Evolutionary conservation across 2,113 vertebrate species (phyloP), one percentile per base, ranked within the genome.

Genomic region (Apistogramma diplotaenia): DNA sequence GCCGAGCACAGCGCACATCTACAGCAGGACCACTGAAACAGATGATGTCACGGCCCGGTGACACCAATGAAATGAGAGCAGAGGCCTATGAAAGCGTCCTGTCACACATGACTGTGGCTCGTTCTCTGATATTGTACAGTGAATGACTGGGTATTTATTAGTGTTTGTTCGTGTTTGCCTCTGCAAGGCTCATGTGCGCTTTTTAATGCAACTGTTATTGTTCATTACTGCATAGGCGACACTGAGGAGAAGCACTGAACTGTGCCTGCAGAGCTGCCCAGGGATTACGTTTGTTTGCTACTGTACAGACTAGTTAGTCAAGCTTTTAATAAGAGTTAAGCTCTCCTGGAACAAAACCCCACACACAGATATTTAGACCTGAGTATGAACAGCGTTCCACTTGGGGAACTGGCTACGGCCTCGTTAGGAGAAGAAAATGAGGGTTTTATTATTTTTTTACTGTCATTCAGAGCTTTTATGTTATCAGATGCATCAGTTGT

Each of bases 401-500:
- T 25, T 5, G 7, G 65, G 56, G 19, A 76, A 29, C 5, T 31
- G 16, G 21, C 13, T 9, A 7, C 25, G 3, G 5, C 16, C 27
- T 8, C 11, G 56, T 6, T 6, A 9, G 1, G 19, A 46, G 25
- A 43, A 37, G 35, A 53, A 40, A 9, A 33, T 2, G 3, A 19
- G n/a, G 43, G 8, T 18, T 1, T 1, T 76, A 56, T 54, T 7
- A 10, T 18, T 1, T 1, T 76, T 60, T 54, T 7, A 18, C 76
- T 29, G 40, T 79, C 56, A 79, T 79, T 60, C 16, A 31, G 67
- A 87, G 67, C 56, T 84, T 92, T 83, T 54, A 61, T 80, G 89
- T 85, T 49, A 79, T 88, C 59, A 55, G 67, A 82, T 62, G 74
- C 67, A 85, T 84, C 61, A 72, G 35, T 25, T 23, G 27, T 61